Percentiles rank a stretch among this genome's conserved stretches.
Conservation (phyloP, 2,113 vertebrate species). For the Cyanoderma ruficeps region DNA sequence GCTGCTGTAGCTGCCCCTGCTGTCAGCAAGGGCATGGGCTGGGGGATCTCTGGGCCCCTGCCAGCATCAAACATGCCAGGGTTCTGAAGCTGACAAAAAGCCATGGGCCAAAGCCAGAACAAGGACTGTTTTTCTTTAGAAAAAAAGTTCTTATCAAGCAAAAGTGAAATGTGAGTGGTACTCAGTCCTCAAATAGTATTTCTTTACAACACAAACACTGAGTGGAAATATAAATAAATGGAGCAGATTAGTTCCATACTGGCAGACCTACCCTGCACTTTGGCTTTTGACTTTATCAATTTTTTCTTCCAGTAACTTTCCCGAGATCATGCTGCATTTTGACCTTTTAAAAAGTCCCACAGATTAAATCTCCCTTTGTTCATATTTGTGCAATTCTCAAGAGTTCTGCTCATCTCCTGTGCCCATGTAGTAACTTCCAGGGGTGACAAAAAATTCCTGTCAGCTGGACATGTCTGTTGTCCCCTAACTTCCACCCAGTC, state of each 20-base stretch:
- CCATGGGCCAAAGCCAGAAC: not conserved
- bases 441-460: not conserved
- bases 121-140: not conserved
- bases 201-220: conserved; percentile 8
- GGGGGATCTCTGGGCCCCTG: not conserved
- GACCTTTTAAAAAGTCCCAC: not conserved
- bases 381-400: not conserved
- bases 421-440: not conserved
- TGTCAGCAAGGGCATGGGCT: not conserved
- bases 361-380: not conserved
- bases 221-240: conserved; percentile 71
- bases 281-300: not conserved
- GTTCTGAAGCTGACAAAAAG: not conserved
- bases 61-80: not conserved
- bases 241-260: not conserved
- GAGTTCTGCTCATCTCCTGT: not conserved
- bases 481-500: not conserved
- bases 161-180: not conserved
- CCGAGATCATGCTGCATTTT: not conserved
- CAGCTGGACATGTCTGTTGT: not conserved
- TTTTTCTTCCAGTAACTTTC: not conserved
- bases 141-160: conserved; percentile 10
- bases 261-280: not conserved
- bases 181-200: not conserved
- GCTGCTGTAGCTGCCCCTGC: not conserved